A percentile compares a stretch with the other conserved stretches of the same genome.
Conservation (phyloP, 2,797 vertebrate genomes). For the Crax fasciolata region DNA sequence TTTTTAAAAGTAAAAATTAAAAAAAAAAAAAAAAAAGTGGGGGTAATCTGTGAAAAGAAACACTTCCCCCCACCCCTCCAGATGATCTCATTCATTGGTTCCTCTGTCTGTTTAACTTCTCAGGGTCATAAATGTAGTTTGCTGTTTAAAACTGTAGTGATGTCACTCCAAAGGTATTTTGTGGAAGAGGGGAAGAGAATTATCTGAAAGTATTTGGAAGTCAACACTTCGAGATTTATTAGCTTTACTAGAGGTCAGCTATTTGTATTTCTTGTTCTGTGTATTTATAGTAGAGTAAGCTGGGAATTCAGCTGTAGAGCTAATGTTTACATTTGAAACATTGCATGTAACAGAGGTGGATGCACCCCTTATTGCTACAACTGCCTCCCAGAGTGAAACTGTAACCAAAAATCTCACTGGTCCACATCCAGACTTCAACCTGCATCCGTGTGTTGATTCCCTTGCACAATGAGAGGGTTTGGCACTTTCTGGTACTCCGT, state of each 20-base stretch:
- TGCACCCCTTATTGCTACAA: slow-evolving; percentile 58
- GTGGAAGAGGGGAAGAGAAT: slow-evolving; percentile 47
- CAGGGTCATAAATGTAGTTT: slow-evolving; percentile 77
- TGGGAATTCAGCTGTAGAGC: slow-evolving; percentile 63
- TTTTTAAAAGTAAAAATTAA: slow-evolving; percentile 71
- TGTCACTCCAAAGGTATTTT: slow-evolving; percentile 65
- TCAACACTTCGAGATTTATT: slow-evolving; percentile 67
- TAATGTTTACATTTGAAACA: slow-evolving; percentile 63
- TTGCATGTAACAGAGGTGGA: slow-evolving; percentile 25
- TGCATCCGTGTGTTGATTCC: not conserved
- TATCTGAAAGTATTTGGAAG: slow-evolving; percentile 66
- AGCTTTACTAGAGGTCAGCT: slow-evolving; percentile 51
- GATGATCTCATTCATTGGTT: slow-evolving; percentile 83
- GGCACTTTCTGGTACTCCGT: slow-evolving; percentile 36
- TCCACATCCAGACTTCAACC: slow-evolving; percentile 25
- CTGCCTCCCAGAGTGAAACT: slow-evolving; percentile 39
- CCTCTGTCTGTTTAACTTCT: slow-evolving; percentile 83
- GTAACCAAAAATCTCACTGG: slow-evolving; percentile 47
- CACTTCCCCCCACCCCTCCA: slow-evolving; percentile 40
- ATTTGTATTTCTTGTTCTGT: slow-evolving; percentile 67
- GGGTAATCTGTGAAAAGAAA: slow-evolving; percentile 82
- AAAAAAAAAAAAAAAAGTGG: slow-evolving; percentile 38
- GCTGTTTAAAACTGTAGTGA: slow-evolving; percentile 67
- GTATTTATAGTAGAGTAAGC: slow-evolving; percentile 55
- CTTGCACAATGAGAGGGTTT: not conserved